These are phyloP conservation scores for Scaptomyza montana DNA, from an alignment of 1,140 invertebrate species.

Conservation along the genomic window DNA sequence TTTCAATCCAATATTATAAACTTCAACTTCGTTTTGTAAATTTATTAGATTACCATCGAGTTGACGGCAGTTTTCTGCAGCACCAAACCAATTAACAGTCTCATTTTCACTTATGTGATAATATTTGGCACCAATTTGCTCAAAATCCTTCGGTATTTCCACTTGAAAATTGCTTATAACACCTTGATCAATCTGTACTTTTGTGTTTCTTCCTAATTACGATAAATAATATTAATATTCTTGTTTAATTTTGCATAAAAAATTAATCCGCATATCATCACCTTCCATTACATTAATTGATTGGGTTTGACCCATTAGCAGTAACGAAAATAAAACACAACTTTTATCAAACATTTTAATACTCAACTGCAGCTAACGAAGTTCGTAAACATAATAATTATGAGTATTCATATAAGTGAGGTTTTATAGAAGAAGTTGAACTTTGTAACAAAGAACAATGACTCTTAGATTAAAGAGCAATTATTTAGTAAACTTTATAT, in stretches of 20 bases:
- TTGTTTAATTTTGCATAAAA: neutral
- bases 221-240: neutral
- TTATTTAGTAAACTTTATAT: no score
- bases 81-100: conserved; percentile 26
- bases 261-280: neutral
- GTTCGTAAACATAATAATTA: conserved; percentile 1
- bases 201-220: neutral
- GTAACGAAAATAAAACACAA: neutral
- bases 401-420: neutral
- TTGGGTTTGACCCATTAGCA: neutral
- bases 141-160: conserved; percentile 3
- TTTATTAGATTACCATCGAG: conserved; percentile 21
- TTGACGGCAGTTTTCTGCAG: conserved; percentile 14
- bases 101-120: neutral
- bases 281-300: neutral
- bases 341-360: conserved; percentile 25
- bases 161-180: no score
- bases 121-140: conserved; percentile 13
- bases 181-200: neutral
- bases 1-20: neutral
- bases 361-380: neutral
- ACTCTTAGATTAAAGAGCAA: no score
- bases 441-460: no score
- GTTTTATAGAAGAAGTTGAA: conserved; percentile 11
- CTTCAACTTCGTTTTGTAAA: conserved; percentile 4